Base-by-base conservation (phyloP, 1,140 invertebrate genomes). In the Oscheius sp. region DNA sequence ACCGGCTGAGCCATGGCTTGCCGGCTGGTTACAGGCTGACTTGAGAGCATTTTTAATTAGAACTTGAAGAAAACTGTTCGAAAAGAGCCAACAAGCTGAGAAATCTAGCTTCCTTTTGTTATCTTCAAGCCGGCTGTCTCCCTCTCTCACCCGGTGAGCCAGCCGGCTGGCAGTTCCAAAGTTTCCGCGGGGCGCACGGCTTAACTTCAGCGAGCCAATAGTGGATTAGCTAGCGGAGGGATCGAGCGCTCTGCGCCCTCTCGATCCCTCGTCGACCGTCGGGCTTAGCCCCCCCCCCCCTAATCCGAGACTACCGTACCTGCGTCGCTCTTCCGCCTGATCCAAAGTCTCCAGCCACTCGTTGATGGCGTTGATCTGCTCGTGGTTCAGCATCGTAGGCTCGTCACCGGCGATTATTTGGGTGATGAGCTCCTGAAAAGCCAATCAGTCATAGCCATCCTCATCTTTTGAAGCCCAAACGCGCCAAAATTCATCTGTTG, bases 301-400 rank as follows among this genome's bases (percentile, higher is more conserved):
- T 59, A 45, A 45, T 15, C 15, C 23, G 42, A 45, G 23, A 13
- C 10, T 20, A 26, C 28, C 70, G 59, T 36, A 76, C 75, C 75
- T 76, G 42, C 75, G 35, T 20, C 72, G 46, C 31, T 73, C 72
- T 20, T 77, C 69, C 7, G 23, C 61, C 7, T 32, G 73, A 7
- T 73, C 75, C 23, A 77, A 26, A 23, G 67, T 58, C 15, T 77
- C 76, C 2, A 77, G 62, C 76, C 76, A 77, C n/a, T 77, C 70
- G 23, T 77, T 75, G 52, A 77, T 59, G 2, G 64, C 67, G n/a
- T 64, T 49, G 28, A 77, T 46, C 46, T 77, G 76, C 23, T 77
- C 76, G n/a, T 35, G 69, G 36, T 68, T 77, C 4, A 77, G 32
- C 20, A 77, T 52, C 0, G 76, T 46, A 7, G 73, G 73, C 10